Evolutionary conservation across 2,113 vertebrate genomes (phyloP).

Genomic region (Tapirus terrestris): DNA sequence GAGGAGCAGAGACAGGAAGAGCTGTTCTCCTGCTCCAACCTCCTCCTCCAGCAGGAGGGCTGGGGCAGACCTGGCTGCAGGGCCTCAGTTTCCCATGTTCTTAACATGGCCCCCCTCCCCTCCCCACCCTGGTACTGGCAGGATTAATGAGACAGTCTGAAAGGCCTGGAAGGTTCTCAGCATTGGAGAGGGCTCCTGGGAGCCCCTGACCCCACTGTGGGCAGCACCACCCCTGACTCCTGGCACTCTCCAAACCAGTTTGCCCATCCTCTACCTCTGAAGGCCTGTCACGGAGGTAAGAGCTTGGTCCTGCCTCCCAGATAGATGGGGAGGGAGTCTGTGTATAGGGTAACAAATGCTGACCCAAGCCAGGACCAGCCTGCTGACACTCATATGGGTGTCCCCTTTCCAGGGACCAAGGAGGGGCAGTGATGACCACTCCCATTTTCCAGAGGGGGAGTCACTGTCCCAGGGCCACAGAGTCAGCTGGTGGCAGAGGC

Average conservation of each 20-base stretch:
- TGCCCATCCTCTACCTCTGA: background rate
- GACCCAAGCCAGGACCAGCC: background rate
- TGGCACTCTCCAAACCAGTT: background rate
- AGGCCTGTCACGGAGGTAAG: background rate
- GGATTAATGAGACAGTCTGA: background rate
- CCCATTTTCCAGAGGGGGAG: background rate
- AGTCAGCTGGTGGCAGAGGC: background rate
- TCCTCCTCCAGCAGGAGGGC: background rate
- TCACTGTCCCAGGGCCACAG: background rate
- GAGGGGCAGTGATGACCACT: background rate
- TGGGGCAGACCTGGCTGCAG: background rate
- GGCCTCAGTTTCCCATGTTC: background rate
- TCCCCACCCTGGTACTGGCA: background rate
- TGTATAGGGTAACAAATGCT: background rate
- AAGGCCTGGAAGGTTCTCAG: background rate
- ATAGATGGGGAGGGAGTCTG: background rate
- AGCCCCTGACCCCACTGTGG: background rate
- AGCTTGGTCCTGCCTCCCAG: background rate
- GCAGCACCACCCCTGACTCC: background rate
- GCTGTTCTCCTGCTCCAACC: background rate
- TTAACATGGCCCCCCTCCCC: background rate
- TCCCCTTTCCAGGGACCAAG: background rate
- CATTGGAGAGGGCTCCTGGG: background rate
- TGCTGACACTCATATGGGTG: rapidly evolving
- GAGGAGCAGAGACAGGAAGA: background rate